phyloP scores from a whole-genome alignment of 2,888 invertebrate genomes.

The Drosophila subquinaria region DNA sequence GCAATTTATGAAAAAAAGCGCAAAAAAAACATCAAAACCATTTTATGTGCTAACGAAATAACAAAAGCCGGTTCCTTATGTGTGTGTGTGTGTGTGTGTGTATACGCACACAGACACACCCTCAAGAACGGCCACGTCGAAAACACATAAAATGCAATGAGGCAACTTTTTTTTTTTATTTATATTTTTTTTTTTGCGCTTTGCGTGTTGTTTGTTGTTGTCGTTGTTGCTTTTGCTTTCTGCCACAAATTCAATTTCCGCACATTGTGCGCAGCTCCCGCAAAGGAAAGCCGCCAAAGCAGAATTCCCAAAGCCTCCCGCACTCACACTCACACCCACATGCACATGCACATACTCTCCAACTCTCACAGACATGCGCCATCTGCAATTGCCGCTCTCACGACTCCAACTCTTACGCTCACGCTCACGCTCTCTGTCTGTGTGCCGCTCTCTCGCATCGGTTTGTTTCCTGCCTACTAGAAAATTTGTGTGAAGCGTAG shows the following conservation, averaged over 20 bases:
- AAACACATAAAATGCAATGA: constrained; percentile 75
- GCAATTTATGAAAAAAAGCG: constrained; percentile 58
- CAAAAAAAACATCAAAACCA: constrained; percentile 54
- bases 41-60: constrained; percentile 79
- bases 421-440: constrained; percentile 10
- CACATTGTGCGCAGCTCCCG: constrained; percentile 76
- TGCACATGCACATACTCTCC: not conserved
- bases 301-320: constrained; percentile 5
- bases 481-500: constrained; percentile 46
- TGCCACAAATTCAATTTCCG: constrained; percentile 81
- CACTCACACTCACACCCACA: not conserved
- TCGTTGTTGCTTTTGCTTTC: constrained; percentile 40
- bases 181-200: constrained; percentile 1
- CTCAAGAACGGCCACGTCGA: constrained; percentile 55
- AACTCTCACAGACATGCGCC: constrained; percentile 51
- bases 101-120: constrained; percentile 25
- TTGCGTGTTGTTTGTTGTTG: constrained; percentile 16
- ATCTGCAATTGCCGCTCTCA: constrained; percentile 8
- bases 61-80: constrained; percentile 67
- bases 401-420: not conserved
- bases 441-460: constrained; percentile 11
- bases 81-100: not conserved
- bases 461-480: constrained; percentile 51
- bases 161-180: constrained; percentile 41
- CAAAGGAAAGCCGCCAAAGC: constrained; percentile 28